Conservation (phyloP, 1,140 invertebrate genomes). For the Pseudomyrmex pallidus region DNA sequence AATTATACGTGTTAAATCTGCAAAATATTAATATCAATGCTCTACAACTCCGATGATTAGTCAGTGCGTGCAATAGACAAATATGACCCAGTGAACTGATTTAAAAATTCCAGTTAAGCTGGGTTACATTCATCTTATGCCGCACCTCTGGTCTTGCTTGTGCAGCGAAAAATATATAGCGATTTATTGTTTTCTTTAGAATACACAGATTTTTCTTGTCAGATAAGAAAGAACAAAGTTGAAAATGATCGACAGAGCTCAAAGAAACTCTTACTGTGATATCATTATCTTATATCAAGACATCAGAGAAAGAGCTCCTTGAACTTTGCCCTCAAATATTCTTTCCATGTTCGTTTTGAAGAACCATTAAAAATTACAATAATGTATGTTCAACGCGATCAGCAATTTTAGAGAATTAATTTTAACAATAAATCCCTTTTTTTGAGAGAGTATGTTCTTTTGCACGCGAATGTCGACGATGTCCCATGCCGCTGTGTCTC, state of each 20-base stretch:
- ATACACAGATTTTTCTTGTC: not conserved
- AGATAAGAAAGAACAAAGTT: slow-evolving; percentile 33
- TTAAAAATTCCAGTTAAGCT: slow-evolving; percentile 80
- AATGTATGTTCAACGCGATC: too few relatives aligned
- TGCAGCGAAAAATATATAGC: not conserved
- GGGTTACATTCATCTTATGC: slow-evolving; percentile 85
- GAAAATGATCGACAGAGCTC: slow-evolving; percentile 74
- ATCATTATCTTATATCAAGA: slow-evolving; percentile 79
- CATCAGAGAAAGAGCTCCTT: slow-evolving; percentile 86
- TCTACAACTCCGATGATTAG: slow-evolving; percentile 45
- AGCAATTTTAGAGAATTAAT: too few relatives aligned
- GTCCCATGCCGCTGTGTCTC: slow-evolving; percentile 71
- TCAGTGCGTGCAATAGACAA: slow-evolving; percentile 85
- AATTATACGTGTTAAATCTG: not conserved
- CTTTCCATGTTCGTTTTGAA: not conserved
- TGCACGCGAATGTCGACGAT: not conserved
- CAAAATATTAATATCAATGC: not conserved
- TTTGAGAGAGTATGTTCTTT: not conserved
- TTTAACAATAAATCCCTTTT: not conserved
- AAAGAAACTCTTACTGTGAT: slow-evolving; percentile 87
- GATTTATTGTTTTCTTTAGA: not conserved
- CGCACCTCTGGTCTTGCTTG: slow-evolving; percentile 63
- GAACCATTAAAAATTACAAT: too few relatives aligned
- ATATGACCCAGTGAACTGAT: slow-evolving; percentile 87
- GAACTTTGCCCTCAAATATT: slow-evolving; percentile 62